Evolutionary conservation across 2,888 invertebrate species (phyloP).

Genomic region (Portevinia maculata): DNA sequence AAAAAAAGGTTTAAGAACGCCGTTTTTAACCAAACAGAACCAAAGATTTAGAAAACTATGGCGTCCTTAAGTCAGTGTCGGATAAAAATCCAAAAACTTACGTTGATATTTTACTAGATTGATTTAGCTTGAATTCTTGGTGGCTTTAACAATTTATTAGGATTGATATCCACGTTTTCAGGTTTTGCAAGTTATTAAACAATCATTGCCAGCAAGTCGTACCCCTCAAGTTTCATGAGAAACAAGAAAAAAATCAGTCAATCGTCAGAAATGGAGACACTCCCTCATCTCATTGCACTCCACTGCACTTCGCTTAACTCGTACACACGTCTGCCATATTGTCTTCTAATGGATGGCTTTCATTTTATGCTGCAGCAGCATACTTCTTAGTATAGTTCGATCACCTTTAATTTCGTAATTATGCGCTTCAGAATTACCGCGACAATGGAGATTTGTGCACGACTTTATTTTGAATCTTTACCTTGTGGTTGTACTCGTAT

Average conservation of each 20-base stretch:
- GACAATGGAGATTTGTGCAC: constrained; percentile 48
- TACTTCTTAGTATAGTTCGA: constrained; percentile 50
- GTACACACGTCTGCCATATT: constrained; percentile 7
- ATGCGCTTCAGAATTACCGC: constrained; percentile 21
- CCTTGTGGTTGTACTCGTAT: constrained; percentile 12
- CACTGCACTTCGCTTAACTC: background rate
- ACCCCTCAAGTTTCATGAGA: no score
- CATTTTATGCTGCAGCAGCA: constrained; percentile 22
- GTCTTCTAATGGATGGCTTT: constrained; percentile 34
- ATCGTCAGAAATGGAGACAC: constrained; percentile 34
- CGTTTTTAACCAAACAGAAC: no score
- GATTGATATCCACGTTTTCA: no score
- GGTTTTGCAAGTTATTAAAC: no score
- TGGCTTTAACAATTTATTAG: no score
- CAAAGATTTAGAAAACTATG: no score
- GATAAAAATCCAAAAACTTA: no score
- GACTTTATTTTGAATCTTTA: constrained; percentile 40
- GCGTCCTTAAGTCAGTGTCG: no score
- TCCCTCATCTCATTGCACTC: constrained; percentile 42
- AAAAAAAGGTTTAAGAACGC: no score
- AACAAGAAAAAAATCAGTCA: constrained; percentile 39
- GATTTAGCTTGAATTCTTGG: no score
- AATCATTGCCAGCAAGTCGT: no score
- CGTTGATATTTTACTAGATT: no score
- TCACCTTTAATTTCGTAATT: constrained; percentile 66